A percentile compares a stretch with the other conserved stretches of the same genome.
Conservation (phyloP, 53 echinoderm and acorn worm genomes). For the Crossaster papposus region DNA sequence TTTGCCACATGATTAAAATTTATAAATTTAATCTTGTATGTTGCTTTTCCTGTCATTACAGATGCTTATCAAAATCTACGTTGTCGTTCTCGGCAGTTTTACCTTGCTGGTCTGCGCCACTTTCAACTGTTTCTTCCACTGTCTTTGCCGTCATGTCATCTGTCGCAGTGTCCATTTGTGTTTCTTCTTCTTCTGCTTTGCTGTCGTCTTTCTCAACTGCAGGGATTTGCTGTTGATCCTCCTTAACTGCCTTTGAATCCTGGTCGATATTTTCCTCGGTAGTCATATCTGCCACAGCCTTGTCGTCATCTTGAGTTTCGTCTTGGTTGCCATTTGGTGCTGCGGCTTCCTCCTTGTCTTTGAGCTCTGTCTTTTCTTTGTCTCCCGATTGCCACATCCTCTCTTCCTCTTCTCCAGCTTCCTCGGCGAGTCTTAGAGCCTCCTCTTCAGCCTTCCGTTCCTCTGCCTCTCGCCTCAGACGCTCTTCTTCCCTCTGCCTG, state of each 20-base stretch:
- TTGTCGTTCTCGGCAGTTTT: neutral
- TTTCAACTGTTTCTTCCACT: neutral
- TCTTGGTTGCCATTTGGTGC: neutral
- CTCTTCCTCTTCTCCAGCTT: constrained; percentile 44
- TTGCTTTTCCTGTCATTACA: neutral
- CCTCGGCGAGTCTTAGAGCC: constrained; percentile 40
- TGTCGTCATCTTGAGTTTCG: neutral
- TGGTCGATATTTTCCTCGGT: neutral
- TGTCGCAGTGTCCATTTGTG: neutral
- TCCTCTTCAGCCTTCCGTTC: constrained; percentile 25
- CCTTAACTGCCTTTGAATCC: neutral
- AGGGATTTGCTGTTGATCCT: neutral
- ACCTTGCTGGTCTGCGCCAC: neutral
- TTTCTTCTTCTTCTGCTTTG: neutral
- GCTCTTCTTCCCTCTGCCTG: constrained; percentile 13
- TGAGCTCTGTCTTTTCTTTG: neutral
- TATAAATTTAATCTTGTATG: no score
- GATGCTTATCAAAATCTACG: neutral
- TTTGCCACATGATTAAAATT: no score
- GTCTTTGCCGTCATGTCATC: neutral
- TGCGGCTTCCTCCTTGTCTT: neutral
- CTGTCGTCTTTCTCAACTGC: neutral
- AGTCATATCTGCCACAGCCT: neutral
- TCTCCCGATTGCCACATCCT: constrained; percentile 32
- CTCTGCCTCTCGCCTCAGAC: constrained; percentile 15